phyloP scores from a whole-genome alignment of 2,797 vertebrate genomes.

The Chromobotia macracanthus region DNA sequence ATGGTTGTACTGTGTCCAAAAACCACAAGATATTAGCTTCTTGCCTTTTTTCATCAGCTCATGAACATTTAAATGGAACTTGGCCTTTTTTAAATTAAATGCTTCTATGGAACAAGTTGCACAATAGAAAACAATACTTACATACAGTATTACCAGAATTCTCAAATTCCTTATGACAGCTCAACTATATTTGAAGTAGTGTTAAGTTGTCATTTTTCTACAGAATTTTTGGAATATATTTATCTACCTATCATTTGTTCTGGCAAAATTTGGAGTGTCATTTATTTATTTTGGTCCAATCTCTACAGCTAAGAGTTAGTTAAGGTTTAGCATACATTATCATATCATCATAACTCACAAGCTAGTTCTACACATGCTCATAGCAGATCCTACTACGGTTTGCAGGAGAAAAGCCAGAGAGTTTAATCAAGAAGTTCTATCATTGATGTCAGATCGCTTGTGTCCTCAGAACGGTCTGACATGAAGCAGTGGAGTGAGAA shows the following conservation, averaged over 20 bases:
- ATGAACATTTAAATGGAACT: neutral
- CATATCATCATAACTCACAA: slow-evolving; percentile 2
- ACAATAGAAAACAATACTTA: slow-evolving; percentile 14
- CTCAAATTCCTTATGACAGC: neutral
- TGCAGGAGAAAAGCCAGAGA: slow-evolving; percentile 12
- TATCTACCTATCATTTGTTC: neutral
- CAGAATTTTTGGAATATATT: neutral
- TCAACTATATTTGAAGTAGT: neutral
- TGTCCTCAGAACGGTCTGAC: slow-evolving; percentile 33
- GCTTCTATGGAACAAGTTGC: neutral
- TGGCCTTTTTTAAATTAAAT: neutral
- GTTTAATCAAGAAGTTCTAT: slow-evolving; percentile 23
- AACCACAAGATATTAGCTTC: neutral
- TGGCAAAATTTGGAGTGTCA: neutral
- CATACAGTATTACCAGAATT: neutral
- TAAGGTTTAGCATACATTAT: neutral
- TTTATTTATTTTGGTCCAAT: neutral
- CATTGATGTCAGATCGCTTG: neutral
- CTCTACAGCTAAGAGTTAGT: neutral
- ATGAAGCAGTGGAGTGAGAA: slow-evolving; percentile 41
- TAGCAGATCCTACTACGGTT: slow-evolving; percentile 26
- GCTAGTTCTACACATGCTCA: slow-evolving; percentile 5
- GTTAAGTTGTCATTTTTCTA: slow-evolving; percentile 7
- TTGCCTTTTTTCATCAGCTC: slow-evolving; percentile 3
- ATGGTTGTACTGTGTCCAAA: neutral